These are phyloP conservation scores for Ophioderma brevispina DNA, from an alignment of 35 echinoderm and acorn worm species.

Conservation along the genomic window DNA sequence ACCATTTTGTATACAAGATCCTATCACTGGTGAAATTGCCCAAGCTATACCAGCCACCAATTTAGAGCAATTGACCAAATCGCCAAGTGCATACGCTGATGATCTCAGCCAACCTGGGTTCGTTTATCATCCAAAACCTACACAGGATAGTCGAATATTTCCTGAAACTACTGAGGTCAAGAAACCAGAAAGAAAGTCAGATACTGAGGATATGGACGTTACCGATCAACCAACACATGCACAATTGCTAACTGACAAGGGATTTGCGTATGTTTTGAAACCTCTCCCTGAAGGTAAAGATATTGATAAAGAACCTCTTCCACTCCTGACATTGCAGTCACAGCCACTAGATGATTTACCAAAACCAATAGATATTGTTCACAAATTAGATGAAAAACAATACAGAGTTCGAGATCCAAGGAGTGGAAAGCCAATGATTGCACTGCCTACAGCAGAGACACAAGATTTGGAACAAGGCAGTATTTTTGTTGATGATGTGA, in stretches of 20 bases:
- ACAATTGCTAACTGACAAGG: conserved; percentile 11
- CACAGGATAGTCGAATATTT: neutral
- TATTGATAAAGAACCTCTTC: neutral
- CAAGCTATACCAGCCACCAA: conserved; percentile 4
- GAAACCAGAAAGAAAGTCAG: neutral
- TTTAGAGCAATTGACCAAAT: conserved; percentile 3
- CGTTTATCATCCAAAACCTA: conserved; percentile 23
- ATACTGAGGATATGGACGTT: neutral
- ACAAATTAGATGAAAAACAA: neutral
- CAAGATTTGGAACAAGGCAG: neutral
- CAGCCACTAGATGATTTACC: neutral
- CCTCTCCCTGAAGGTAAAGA: neutral
- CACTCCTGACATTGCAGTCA: neutral
- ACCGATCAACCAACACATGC: neutral
- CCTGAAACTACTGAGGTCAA: neutral
- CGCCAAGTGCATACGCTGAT: conserved; percentile 19
- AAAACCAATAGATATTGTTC: neutral
- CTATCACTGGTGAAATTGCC: neutral
- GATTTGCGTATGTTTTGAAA: conserved; percentile 33
- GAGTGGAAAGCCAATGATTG: conserved; percentile 32
- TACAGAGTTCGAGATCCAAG: conserved; percentile 42
- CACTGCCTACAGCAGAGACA: conserved; percentile 30
- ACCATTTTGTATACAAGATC: conserved; percentile 13
- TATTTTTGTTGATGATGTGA: conserved; percentile 15
- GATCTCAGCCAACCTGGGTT: conserved; percentile 10